These are phyloP conservation scores for Numenius phaeopus DNA, from an alignment of 2,797 vertebrate species.

Conservation along the genomic window DNA sequence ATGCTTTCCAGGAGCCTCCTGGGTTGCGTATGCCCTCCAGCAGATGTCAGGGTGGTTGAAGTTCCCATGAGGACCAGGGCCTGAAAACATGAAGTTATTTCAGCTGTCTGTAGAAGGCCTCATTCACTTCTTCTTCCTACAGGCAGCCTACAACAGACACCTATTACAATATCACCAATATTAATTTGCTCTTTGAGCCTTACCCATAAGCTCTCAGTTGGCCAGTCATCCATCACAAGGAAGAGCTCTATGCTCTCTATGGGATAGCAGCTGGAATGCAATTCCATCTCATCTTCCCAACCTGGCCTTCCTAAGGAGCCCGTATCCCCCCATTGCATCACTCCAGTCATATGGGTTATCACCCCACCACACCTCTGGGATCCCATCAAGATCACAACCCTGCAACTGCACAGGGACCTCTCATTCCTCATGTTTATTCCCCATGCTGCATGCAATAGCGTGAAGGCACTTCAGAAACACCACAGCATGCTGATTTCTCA, in stretches of 20 bases:
- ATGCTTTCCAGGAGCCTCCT: neutral
- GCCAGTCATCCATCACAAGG: neutral
- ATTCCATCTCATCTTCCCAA: neutral
- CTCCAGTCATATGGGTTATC: neutral
- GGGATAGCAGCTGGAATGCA: neutral
- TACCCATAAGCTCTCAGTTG: neutral
- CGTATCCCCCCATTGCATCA: neutral
- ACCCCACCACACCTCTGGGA: neutral
- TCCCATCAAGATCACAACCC: neutral
- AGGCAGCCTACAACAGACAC: neutral
- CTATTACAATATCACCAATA: neutral
- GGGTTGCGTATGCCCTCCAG: too few species aligned
- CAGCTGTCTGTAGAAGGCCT: neutral
- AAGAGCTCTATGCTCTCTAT: neutral
- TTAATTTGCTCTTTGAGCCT: neutral
- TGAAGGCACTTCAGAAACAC: neutral
- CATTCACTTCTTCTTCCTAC: neutral
- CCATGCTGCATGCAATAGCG: neutral
- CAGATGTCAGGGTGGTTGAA: neutral
- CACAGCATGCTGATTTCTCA: neutral
- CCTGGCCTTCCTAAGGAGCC: neutral
- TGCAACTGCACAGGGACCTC: neutral
- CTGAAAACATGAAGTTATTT: neutral
- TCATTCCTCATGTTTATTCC: neutral
- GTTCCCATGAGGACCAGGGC: neutral